Evolutionary conservation across 64 coral and sea anemone species (phyloP).

Genomic region (Porites lutea): DNA sequence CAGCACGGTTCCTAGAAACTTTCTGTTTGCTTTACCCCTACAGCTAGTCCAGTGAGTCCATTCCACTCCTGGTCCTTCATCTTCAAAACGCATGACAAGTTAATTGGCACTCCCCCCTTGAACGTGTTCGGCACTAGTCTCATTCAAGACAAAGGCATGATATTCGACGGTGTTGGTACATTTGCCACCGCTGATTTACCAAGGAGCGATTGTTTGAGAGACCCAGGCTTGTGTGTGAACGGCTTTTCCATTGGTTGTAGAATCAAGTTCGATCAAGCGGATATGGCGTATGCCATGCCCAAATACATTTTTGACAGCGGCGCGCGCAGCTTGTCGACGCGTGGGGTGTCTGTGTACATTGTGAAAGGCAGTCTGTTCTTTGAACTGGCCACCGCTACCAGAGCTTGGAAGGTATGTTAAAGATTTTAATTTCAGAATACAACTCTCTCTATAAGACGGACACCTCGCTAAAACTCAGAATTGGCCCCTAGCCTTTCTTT

Average conservation of each 20-base stretch:
- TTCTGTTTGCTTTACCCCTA: not conserved
- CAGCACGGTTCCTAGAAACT: no score
- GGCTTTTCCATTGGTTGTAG: slow-evolving; percentile 80
- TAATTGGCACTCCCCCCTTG: slow-evolving; percentile 65
- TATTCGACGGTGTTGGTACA: slow-evolving; percentile 63
- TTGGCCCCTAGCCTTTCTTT: no score
- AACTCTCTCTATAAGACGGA: not conserved
- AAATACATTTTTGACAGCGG: slow-evolving; percentile 90
- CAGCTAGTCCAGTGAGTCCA: slow-evolving; percentile 54
- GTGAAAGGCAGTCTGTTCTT: slow-evolving; percentile 66
- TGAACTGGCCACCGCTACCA: slow-evolving; percentile 56
- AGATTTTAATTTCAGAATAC: not conserved
- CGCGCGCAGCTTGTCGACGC: slow-evolving; percentile 60
- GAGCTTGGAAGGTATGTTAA: slow-evolving; percentile 73
- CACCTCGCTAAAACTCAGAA: no score
- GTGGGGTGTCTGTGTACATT: slow-evolving; percentile 81
- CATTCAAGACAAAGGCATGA: slow-evolving; percentile 42
- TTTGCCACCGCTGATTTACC: slow-evolving; percentile 45
- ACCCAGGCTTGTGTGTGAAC: slow-evolving; percentile 49
- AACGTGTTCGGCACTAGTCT: slow-evolving; percentile 38
- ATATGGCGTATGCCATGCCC: slow-evolving; percentile 31
- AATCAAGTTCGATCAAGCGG: slow-evolving; percentile 64
- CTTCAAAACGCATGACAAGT: slow-evolving; percentile 35
- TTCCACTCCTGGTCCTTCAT: slow-evolving; percentile 62
- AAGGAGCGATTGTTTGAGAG: slow-evolving; percentile 57